Evolutionary conservation across 2,113 vertebrate species (phyloP), one percentile per base, ranked within the genome.

Genomic region (Meleagris gallopavo): DNA sequence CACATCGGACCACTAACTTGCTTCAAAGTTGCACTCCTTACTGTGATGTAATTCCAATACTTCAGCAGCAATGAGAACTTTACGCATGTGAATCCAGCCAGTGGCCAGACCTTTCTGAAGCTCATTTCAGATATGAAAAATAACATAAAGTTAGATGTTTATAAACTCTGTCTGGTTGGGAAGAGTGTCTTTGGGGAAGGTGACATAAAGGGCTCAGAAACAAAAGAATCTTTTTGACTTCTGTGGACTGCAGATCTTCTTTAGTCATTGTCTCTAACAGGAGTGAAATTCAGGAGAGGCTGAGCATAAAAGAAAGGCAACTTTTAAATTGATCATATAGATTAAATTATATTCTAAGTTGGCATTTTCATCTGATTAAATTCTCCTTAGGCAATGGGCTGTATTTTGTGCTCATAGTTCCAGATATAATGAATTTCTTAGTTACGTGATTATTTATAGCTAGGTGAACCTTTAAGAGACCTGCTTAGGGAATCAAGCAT

Each of bases 81-180:
- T 15, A 30, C 58, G 83, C 69, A 76, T 73, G 36, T 74, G 34
- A 71, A 74, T 61, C 80, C 67, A 82, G 86, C 57, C 85, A 71
- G 71, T 87, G 79, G 80, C 76, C 70, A 87, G 46, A 79, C 78
- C 36, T 90, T 87, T 83, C 62, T 54, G 64, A 87, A 89, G 36
- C 60, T 92, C 34, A 36, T 94, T 83, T 95, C 46, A 77, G 80
- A 85, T 29, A 15, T 36, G 46, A 2, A 74, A 86, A 83, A 70
- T 89, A 83, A 77, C 62, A 76, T 41, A 25, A 64, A 61, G 40
- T 82, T 89, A 24, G 10, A 11, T 66, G 30, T 45, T 69, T 69
- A 29, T 13, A 29, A 83, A n/a, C 70, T 83, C 82, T 54, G 17
- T 48, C 29, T 70, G 32, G 4, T 20, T 76, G 64, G 41, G 29